Evolutionary conservation across 2,888 invertebrate species (phyloP).

Genomic region (Nysson spinosus): DNA sequence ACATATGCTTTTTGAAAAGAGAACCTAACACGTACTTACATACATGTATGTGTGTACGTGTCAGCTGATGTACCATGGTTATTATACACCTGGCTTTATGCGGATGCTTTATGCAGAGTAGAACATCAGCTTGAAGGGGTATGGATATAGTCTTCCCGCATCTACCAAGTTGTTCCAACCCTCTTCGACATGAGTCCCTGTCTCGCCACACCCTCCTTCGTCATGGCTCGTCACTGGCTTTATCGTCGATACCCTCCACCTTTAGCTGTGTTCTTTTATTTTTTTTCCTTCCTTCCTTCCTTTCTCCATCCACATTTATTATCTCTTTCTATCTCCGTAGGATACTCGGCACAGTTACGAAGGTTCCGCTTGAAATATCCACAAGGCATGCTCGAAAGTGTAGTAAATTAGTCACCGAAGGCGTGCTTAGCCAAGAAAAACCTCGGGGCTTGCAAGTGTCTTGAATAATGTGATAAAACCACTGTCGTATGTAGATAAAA

Average conservation of each 20-base stretch:
- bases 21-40: no score
- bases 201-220: conserved; percentile 19
- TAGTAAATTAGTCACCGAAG: conserved; percentile 32
- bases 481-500: background rate
- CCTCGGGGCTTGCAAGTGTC: background rate
- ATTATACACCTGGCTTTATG: conserved; percentile 29
- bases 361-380: conserved; percentile 21
- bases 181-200: conserved; percentile 23
- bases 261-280: background rate
- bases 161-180: conserved; percentile 28
- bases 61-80: conserved; percentile 11
- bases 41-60: no score
- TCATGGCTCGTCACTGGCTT: conserved; percentile 22
- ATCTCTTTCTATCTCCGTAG: background rate
- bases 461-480: conserved; percentile 10
- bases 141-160: conserved; percentile 26
- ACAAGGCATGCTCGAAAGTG: conserved; percentile 15
- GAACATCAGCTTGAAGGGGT: conserved; percentile 12
- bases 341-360: background rate
- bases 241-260: conserved; percentile 26
- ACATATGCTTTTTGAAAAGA: no score
- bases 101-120: conserved; percentile 7
- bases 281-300: background rate
- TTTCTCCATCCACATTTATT: background rate
- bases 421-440: background rate